Evolutionary conservation across 1,140 invertebrate genomes (phyloP).

Genomic region (Drosophila teissieri): DNA sequence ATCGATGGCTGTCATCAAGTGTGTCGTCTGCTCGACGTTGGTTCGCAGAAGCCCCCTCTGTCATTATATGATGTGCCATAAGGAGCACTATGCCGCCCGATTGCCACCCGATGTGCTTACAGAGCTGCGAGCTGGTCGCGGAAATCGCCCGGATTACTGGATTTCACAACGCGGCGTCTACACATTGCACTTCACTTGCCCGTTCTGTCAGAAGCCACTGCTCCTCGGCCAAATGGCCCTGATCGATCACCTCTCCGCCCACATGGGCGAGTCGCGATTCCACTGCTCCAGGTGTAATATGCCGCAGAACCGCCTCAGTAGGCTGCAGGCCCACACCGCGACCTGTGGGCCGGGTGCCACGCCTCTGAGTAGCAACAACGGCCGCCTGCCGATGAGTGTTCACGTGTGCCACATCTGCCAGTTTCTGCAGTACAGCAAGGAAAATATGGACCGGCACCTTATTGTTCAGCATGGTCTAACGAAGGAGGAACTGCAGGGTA

Average conservation of each 20-base stretch:
- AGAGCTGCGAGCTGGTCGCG: slow-evolving; percentile 32
- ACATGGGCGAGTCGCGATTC: slow-evolving; percentile 88
- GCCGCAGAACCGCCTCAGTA: background rate
- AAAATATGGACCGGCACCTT: slow-evolving; percentile 86
- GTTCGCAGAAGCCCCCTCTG: slow-evolving; percentile 62
- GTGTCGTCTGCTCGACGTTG: slow-evolving; percentile 85
- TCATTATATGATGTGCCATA: slow-evolving; percentile 87
- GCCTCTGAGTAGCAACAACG: background rate
- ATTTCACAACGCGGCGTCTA: rapidly evolving
- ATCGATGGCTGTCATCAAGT: slow-evolving; percentile 27
- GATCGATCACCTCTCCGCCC: slow-evolving; percentile 86
- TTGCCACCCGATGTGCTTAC: slow-evolving; percentile 73
- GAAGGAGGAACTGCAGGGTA: background rate
- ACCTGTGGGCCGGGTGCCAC: slow-evolving; percentile 26
- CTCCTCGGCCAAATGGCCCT: background rate
- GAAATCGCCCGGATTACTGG: slow-evolving; percentile 23
- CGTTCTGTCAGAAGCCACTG: slow-evolving; percentile 56
- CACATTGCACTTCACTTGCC: slow-evolving; percentile 40
- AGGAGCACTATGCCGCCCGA: slow-evolving; percentile 86
- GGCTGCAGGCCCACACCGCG: slow-evolving; percentile 11
- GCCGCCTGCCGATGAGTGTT: slow-evolving; percentile 7
- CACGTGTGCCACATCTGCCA: slow-evolving; percentile 87
- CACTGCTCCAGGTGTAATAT: slow-evolving; percentile 86
- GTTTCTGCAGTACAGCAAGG: slow-evolving; percentile 86
- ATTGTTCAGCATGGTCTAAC: slow-evolving; percentile 84